These are phyloP conservation scores for Pongo pygmaeus DNA, from an alignment of 2,113 vertebrate species.

Conservation along the genomic window DNA sequence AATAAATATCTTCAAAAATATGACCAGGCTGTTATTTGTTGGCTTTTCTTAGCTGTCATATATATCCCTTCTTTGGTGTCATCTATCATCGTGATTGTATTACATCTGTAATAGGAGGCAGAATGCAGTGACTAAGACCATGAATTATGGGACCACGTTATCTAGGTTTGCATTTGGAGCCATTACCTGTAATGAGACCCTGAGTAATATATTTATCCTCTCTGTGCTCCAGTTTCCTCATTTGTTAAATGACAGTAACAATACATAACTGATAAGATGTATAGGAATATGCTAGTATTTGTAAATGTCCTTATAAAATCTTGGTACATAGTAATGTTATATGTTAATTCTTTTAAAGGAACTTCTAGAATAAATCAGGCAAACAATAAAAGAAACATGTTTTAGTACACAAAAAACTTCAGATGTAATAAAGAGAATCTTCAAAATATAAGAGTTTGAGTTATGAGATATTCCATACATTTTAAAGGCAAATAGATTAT, in stretches of 20 bases:
- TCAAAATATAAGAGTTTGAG: not conserved
- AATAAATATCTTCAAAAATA: not conserved
- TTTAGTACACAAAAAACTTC: not conserved
- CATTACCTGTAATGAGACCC: not conserved
- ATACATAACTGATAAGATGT: not conserved
- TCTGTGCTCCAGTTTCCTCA: not conserved
- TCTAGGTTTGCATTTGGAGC: not conserved
- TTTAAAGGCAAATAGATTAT: not conserved
- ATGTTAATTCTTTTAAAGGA: not conserved
- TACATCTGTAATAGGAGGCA: not conserved
- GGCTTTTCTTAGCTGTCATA: not conserved
- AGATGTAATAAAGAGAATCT: not conserved
- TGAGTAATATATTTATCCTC: not conserved
- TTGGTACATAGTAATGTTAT: not conserved
- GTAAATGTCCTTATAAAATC: not conserved
- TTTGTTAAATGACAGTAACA: not conserved
- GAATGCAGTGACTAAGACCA: not conserved
- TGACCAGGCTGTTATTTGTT: not conserved
- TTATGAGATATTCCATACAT: not conserved
- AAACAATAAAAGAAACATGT: not conserved
- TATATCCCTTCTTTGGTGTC: not conserved
- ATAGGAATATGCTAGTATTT: conserved; percentile 11
- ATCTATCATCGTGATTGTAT: not conserved
- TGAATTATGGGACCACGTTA: not conserved
- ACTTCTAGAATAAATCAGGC: not conserved